Base-by-base conservation (phyloP, 2,888 invertebrate genomes). In the Nesidiocoris tenuis region DNA sequence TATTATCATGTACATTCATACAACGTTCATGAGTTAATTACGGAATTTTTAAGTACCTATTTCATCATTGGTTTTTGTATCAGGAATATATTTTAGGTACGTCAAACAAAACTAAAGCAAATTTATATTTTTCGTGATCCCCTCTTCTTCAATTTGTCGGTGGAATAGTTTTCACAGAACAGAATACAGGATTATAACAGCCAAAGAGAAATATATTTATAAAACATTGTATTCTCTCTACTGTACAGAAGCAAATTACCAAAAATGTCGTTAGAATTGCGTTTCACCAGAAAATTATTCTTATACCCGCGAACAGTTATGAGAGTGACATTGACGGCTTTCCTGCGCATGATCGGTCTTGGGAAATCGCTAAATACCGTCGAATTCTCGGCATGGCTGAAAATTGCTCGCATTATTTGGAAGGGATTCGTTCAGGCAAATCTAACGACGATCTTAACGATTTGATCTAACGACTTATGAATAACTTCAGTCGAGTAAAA, bases 21-120 rank as follows among this genome's bases (percentile, higher is more conserved):
- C 55, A 67, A 55, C 55, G 55, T 67, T 56, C 67, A 67, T 67
- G 67, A 67, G 67, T 67, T 65, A 65, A 65, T 65, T 67, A 67
- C 55, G 55, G 21, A 39, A 39, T 12, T 12, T 3, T 39, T 39
- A 7, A 39, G 39, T 39, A n/a, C n/a, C n/a, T n/a, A 39, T 39
- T 39, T 39, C 39, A 7, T 39, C 39, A 67, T 56, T 55, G n/a
- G 22, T 56, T 67, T 56, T 55, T 54, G 22, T 56, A 55, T 67
- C 67, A 67, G 39, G 39, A 39, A 39, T 39, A n/a, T n/a, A 67
- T 22, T 56, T 67, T 21, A 67, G 54, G 67, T 67, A 67, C 67
- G 55, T 54, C 39, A 12, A 39, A 67, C 67, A 56, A 22, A 65
- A 56, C 21, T 55, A 67, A 64, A 67, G 55, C 55, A 25, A 65